These are phyloP conservation scores for Caenorhabditis imperialis DNA, from an alignment of 2,888 invertebrate genomes.

Conservation along the genomic window DNA sequence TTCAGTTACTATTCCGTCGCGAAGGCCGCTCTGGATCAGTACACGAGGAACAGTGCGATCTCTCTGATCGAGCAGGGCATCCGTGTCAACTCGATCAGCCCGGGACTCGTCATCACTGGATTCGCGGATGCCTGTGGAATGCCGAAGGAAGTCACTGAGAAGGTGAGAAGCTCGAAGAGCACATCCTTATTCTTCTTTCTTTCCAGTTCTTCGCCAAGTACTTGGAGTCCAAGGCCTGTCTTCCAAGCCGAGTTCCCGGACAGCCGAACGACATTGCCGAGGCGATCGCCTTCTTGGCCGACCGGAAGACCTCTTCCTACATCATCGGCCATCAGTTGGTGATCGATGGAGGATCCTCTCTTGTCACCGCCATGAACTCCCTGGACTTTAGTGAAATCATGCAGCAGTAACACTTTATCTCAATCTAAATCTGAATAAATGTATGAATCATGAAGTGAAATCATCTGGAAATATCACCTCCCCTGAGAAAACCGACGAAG, in stretches of 20 bases:
- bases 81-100: constrained; percentile 25
- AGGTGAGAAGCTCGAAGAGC: too few relatives aligned
- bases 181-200: too few relatives aligned
- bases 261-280: constrained; percentile 46
- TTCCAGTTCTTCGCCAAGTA: too few relatives aligned
- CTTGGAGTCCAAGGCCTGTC: too few relatives aligned
- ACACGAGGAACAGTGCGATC: constrained; percentile 11
- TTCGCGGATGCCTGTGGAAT: constrained; percentile 16
- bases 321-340: constrained; percentile 54
- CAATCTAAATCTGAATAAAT: too few relatives aligned
- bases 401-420: too few relatives aligned
- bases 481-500: too few relatives aligned
- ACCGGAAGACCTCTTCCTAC: constrained; percentile 39
- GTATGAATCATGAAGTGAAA: too few relatives aligned
- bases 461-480: too few relatives aligned
- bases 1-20: constrained; percentile 12
- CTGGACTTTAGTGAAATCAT: too few relatives aligned
- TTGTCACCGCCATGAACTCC: constrained; percentile 22
- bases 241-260: constrained; percentile 19
- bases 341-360: constrained; percentile 48
- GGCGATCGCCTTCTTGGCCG: constrained; percentile 49
- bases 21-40: constrained; percentile 20
- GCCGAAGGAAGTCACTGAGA: constrained; percentile 2
- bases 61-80: constrained; percentile 15
- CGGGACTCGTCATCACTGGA: constrained; percentile 19